Evolutionary conservation across 1,140 invertebrate genomes (phyloP).

Genomic region (Diabrotica undecimpunctata): DNA sequence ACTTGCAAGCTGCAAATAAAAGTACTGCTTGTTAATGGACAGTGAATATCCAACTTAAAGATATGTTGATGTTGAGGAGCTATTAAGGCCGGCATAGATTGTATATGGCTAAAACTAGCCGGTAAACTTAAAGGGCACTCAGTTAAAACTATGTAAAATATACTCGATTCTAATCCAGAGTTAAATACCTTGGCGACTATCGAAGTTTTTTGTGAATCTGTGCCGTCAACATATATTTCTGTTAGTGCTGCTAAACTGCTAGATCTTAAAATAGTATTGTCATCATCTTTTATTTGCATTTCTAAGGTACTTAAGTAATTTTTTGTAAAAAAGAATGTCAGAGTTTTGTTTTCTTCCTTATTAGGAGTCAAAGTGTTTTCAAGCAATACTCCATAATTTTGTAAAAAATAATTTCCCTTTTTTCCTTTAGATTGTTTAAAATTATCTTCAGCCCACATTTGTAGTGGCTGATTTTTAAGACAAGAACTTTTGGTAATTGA

Average conservation of each 20-base stretch:
- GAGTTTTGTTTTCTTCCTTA: conserved; percentile 31
- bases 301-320: conserved; percentile 45
- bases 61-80: conserved; percentile 48
- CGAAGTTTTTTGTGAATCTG: conserved; percentile 42
- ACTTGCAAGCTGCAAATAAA: conserved; percentile 49
- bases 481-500: conserved; percentile 45
- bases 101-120: conserved; percentile 45
- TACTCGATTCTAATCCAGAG: conserved; percentile 42
- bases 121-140: conserved; percentile 49
- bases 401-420: conserved; percentile 51
- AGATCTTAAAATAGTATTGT: conserved; percentile 46
- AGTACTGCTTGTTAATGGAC: conserved; percentile 38
- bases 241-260: conserved; percentile 46
- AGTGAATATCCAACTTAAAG: conserved; percentile 45
- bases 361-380: conserved; percentile 41
- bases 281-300: conserved; percentile 49
- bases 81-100: conserved; percentile 43
- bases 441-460: conserved; percentile 50
- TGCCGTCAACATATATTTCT: conserved; percentile 48
- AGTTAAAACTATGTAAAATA: conserved; percentile 45
- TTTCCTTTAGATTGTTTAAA: conserved; percentile 42
- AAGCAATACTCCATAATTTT: conserved; percentile 49
- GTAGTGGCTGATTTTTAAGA: conserved; percentile 50
- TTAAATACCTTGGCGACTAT: conserved; percentile 49
- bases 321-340: conserved; percentile 34